Conservation (phyloP, 2,797 vertebrate genomes). For the Echeneis naucrates region DNA sequence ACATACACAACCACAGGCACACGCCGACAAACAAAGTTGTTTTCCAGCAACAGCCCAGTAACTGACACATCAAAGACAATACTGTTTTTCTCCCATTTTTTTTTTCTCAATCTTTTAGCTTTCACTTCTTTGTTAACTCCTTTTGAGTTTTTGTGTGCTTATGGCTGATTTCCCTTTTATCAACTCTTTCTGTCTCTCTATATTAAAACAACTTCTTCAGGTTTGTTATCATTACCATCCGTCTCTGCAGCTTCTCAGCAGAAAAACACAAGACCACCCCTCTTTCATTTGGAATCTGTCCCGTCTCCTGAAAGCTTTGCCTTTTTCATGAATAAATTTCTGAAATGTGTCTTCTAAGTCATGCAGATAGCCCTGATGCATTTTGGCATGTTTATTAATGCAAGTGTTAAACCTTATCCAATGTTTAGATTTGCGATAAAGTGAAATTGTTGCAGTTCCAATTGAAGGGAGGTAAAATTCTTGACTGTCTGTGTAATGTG, state of each 20-base stretch:
- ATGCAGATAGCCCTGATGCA: slow-evolving; percentile 37
- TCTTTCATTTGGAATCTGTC: slow-evolving; percentile 20
- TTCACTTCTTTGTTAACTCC: slow-evolving; percentile 33
- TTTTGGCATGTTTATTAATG: slow-evolving; percentile 22
- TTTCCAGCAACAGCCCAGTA: slow-evolving; percentile 24
- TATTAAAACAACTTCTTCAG: slow-evolving; percentile 40
- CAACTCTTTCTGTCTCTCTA: slow-evolving; percentile 8
- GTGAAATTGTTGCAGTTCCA: not conserved
- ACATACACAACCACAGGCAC: not conserved
- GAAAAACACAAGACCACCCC: slow-evolving; percentile 37
- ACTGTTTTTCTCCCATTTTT: not conserved
- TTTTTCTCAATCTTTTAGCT: not conserved
- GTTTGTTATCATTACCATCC: slow-evolving; percentile 44
- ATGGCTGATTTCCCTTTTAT: slow-evolving; percentile 23
- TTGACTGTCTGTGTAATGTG: not conserved
- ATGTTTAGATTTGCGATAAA: slow-evolving; percentile 11
- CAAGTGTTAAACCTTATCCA: not conserved
- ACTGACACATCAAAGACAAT: slow-evolving; percentile 47
- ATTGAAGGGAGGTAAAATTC: not conserved
- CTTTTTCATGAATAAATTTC: slow-evolving; percentile 20
- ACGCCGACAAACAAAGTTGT: slow-evolving; percentile 27
- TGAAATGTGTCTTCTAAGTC: slow-evolving; percentile 35
- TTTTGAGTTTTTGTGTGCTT: slow-evolving; percentile 28
- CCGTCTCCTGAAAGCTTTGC: slow-evolving; percentile 15
- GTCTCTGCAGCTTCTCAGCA: slow-evolving; percentile 14